Evolutionary conservation across 2,113 vertebrate genomes (phyloP).

Genomic region (Pseudopipra pipra): DNA sequence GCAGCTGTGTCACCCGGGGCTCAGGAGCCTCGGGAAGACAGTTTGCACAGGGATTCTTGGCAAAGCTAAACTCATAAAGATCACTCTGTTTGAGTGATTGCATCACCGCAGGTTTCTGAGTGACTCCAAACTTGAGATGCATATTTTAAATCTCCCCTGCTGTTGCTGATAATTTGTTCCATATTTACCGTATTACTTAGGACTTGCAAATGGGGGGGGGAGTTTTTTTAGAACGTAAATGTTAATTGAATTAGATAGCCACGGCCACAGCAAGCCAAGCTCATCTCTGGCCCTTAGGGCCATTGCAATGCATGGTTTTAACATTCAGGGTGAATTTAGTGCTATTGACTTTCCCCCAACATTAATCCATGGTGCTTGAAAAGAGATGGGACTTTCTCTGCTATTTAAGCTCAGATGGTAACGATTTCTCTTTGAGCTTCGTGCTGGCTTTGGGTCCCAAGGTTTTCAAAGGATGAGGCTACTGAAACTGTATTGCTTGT

Average conservation of each 20-base stretch:
- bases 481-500: neutral
- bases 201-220: slow-evolving; percentile 48
- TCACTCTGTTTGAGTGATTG: slow-evolving; percentile 14
- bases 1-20: neutral
- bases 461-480: neutral
- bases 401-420: neutral
- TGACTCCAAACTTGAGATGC: slow-evolving; percentile 35
- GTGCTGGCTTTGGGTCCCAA: neutral
- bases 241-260: slow-evolving; percentile 57
- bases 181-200: slow-evolving; percentile 69
- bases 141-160: slow-evolving; percentile 58
- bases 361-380: neutral
- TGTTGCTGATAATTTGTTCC: slow-evolving; percentile 71
- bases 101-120: slow-evolving; percentile 40
- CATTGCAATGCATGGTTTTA: neutral
- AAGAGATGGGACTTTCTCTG: neutral
- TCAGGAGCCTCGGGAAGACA: neutral
- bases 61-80: neutral
- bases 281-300: neutral
- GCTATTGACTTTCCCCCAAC: neutral
- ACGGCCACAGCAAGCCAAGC: neutral
- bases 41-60: neutral
- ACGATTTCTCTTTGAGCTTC: neutral
- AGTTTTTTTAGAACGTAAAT: slow-evolving; percentile 18
- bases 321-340: neutral